Percentiles rank a stretch among this genome's conserved stretches.
Conservation (phyloP, 2,797 vertebrate genomes). For the Eutrigla gurnardus region DNA sequence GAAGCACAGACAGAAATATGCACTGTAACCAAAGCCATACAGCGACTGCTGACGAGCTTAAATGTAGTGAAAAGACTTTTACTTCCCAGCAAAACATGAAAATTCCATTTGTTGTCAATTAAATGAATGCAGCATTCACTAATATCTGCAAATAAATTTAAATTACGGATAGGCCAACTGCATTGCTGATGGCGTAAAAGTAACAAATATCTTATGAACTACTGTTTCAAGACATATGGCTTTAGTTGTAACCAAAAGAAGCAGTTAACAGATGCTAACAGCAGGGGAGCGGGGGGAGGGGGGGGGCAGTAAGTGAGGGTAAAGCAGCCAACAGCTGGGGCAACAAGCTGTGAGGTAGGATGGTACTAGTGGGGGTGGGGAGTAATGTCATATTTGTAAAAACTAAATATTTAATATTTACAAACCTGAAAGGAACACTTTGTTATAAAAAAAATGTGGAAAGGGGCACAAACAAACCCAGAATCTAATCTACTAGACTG, state of each 20-base stretch:
- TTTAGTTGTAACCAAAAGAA: slow-evolving; percentile 44
- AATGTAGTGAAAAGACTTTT: not conserved
- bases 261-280: slow-evolving; percentile 63
- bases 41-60: not conserved
- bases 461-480: not conserved
- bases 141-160: not conserved
- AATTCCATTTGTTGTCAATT: not conserved
- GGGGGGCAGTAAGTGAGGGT: slow-evolving; percentile 33
- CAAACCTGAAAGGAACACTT: not conserved
- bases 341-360: slow-evolving; percentile 57
- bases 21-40: slow-evolving; percentile 32
- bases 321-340: slow-evolving; percentile 66
- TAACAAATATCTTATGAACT: not conserved
- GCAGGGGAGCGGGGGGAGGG: slow-evolving; percentile 37
- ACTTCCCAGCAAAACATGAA: not conserved
- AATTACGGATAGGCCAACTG: not conserved
- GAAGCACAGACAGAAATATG: slow-evolving; percentile 36
- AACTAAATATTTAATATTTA: slow-evolving; percentile 1
- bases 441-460: not conserved
- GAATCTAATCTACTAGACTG: not conserved
- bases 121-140: not conserved
- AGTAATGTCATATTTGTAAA: slow-evolving; percentile 4
- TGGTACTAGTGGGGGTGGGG: slow-evolving; percentile 7
- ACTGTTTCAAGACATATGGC: slow-evolving; percentile 43
- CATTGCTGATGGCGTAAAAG: not conserved